These are phyloP conservation scores for Dendrocincla tyrannina DNA, from an alignment of 2,797 vertebrate species.

Conservation along the genomic window DNA sequence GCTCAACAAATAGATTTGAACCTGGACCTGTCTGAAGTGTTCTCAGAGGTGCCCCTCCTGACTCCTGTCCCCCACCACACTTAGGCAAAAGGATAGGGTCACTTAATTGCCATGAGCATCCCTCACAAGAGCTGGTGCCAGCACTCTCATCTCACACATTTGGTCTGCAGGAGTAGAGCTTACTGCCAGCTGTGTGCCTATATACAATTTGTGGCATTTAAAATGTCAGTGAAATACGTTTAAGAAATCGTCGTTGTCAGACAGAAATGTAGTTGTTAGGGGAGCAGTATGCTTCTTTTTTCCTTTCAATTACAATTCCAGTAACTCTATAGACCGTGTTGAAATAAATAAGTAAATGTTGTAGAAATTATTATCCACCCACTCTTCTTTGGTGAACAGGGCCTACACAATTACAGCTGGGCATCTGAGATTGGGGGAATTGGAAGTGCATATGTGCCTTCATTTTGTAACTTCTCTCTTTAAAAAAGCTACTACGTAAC, in stretches of 20 bases:
- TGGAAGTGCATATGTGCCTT: background rate
- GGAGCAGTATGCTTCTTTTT: background rate
- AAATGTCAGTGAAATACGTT: background rate
- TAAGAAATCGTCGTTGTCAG: background rate
- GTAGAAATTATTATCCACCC: background rate
- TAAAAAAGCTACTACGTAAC: background rate
- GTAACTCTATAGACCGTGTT: accelerated
- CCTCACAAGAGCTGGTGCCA: accelerated
- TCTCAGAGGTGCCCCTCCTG: background rate
- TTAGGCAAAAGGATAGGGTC: background rate
- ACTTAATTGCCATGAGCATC: background rate
- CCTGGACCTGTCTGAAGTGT: background rate
- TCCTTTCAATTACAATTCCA: background rate
- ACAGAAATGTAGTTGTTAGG: background rate
- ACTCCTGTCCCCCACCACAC: background rate
- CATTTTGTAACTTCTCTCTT: background rate
- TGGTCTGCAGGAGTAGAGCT: background rate
- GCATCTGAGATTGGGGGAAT: background rate
- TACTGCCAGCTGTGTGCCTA: background rate
- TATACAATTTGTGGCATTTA: background rate
- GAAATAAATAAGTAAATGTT: background rate
- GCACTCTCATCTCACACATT: accelerated
- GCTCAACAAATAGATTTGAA: background rate
- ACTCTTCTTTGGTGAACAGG: background rate
- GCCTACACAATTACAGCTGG: background rate